Evolutionary conservation across 2,113 vertebrate species (phyloP), one percentile per base, ranked within the genome.

Genomic region (Datnioides undecimradiatus): DNA sequence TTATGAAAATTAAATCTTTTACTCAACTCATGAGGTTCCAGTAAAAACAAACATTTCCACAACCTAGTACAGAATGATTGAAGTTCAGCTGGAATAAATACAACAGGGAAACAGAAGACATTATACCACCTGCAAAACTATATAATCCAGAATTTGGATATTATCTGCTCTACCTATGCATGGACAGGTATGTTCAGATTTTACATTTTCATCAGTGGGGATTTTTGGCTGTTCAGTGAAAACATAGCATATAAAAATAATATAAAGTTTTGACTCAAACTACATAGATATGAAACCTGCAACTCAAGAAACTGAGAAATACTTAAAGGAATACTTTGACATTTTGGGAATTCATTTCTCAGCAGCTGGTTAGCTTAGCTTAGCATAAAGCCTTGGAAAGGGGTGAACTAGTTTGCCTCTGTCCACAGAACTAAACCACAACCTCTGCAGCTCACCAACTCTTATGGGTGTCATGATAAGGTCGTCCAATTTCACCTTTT

Each of bases 21-120:
- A 75, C 72, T 76, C 21, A 43, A 27, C 11, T 65, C 51, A 46
- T n/a, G 14, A 65, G 21, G 45, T 31, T 75, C 51, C 38, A 63
- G 49, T 79, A 76, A 68, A 69, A 76, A 65, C 52, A 73, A 2
- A 51, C 21, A 17, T 83, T 40, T 27, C 17, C 55, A 41, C 49
- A 66, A 17, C 67, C 36, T 65, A 51, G 11, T 62, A 66, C 71
- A 68, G 45, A 73, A 3, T 6, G 1, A 73, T 1, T 49, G 8
- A 38, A 3, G n/a, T 66, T 65, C 1, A 73, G 46, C 9, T 68
- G 52, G 19, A 79, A 84, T 83, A 84, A 88, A 73, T 66, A 84
- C 62, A 80, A 68, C 38, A 63, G 27, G 27, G 3, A 36, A 45
- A 74, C 41, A 60, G 16, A 51, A 80, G 43, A 80, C 76, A 38